phyloP scores from a whole-genome alignment of 2,797 vertebrate species.

The Sparus aurata region DNA sequence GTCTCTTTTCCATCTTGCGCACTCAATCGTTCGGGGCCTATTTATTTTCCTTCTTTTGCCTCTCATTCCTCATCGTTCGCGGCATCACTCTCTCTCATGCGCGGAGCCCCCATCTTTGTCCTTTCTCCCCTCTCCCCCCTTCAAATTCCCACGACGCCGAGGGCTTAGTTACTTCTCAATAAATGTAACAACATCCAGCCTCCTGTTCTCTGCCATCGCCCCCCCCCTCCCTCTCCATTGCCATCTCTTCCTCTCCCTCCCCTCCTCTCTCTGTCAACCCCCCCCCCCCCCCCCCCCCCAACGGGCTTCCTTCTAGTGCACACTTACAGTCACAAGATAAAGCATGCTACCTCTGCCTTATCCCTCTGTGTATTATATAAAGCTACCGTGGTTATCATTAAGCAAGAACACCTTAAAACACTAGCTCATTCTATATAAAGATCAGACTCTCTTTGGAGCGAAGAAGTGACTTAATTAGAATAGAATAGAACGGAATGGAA shows the following conservation, averaged over 20 bases:
- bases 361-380: slow-evolving; percentile 75
- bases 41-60: slow-evolving; percentile 53
- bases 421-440: slow-evolving; percentile 59
- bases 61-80: slow-evolving; percentile 55
- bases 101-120: slow-evolving; percentile 28
- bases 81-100: slow-evolving; percentile 16
- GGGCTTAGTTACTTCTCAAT: slow-evolving; percentile 62
- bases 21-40: slow-evolving; percentile 38
- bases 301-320: slow-evolving; percentile 46
- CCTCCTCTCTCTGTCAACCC: slow-evolving; percentile 40
- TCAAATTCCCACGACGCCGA: slow-evolving; percentile 59
- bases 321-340: slow-evolving; percentile 67
- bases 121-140: slow-evolving; percentile 33
- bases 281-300: slow-evolving; percentile 38
- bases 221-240: not conserved
- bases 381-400: slow-evolving; percentile 69
- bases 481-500: slow-evolving; percentile 12
- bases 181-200: slow-evolving; percentile 64
- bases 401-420: slow-evolving; percentile 61
- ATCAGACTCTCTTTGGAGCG: slow-evolving; percentile 49
- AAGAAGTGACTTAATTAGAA: slow-evolving; percentile 37
- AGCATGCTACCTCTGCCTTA: slow-evolving; percentile 61
- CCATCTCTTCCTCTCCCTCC: not conserved
- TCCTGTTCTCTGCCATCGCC: slow-evolving; percentile 39
- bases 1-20: slow-evolving; percentile 24